Evolutionary conservation across 2,113 vertebrate genomes (phyloP).

Genomic region (Promerops cafer): DNA sequence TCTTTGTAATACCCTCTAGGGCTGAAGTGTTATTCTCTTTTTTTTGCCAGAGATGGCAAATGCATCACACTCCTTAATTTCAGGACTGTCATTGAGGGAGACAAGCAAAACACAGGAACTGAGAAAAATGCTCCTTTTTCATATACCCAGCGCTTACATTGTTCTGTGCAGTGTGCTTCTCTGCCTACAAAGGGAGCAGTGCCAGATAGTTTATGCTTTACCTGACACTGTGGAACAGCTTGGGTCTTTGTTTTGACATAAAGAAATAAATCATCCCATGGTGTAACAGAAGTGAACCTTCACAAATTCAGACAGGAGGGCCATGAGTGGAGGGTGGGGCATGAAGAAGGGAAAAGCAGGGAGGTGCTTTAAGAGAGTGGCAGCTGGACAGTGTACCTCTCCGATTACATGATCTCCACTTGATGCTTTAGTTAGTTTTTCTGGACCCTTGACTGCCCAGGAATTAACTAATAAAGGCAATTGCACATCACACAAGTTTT

Average conservation of each 20-base stretch:
- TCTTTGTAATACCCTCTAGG: neutral
- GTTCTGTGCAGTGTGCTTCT: neutral
- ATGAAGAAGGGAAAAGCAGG: neutral
- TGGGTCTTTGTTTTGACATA: neutral
- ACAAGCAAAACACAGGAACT: neutral
- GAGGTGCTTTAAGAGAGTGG: neutral
- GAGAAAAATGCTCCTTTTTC: neutral
- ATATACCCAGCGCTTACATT: neutral
- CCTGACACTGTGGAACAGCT: neutral
- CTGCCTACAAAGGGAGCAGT: neutral
- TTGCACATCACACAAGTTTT: neutral
- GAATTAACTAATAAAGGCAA: neutral
- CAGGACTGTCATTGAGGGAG: neutral
- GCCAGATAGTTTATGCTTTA: neutral
- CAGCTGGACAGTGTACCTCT: neutral
- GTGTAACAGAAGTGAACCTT: neutral
- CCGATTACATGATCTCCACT: neutral
- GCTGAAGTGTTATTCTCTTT: neutral
- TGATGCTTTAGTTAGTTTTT: neutral
- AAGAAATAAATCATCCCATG: neutral
- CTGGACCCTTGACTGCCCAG: neutral
- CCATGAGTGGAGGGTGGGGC: neutral
- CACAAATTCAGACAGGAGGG: neutral
- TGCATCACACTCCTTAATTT: neutral
- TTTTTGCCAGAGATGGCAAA: neutral